Evolutionary conservation across 2,797 vertebrate genomes (phyloP), one percentile per base, ranked within the genome.

Genomic region (Hydrophis major): DNA sequence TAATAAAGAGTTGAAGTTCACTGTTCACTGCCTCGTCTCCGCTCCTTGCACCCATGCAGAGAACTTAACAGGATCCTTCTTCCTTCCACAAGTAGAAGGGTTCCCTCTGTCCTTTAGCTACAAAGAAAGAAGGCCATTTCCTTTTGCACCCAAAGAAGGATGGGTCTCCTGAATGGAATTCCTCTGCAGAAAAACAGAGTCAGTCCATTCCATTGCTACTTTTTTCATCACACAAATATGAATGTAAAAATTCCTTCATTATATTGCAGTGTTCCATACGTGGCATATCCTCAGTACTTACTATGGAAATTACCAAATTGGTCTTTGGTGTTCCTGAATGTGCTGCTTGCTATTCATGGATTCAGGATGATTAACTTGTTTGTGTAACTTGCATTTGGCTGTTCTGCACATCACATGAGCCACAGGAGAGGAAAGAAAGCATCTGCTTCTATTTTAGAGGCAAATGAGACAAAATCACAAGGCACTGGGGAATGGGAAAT

Each of bases 361-460:
- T 89, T 42, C 37, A 56, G 50, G 10, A 60, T 93, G 93, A 91
- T 93, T 91, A 89, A 91, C 57, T 66, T 93, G 93, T 91, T 89
- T 93, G 87, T 86, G 93, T 93, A 91, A 91, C 69, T 93, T 91
- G 50, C 86, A 90, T 90, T 91, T 93, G 93, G 57, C 69, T 93
- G 93, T 91, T 91, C 93, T 91, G 89, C 90, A 91, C 87, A 91
- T 91, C 90, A 86, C 87, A 93, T 91, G 87, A 89, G 56, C 69
- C 87, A 91, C 92, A 91, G 90, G 28, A 88, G 87, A 91, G 47
- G 69, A 93, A 93, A 93, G 87, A 93, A 91, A 91, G 59, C 90
- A 93, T 91, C 66, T 93, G 87, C 50, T 86, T 93, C 93, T 91
- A 63, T 93, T 93, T 93, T 93, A 91, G 59, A 91, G 63, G 59